These are phyloP conservation scores for Ochropleura plecta DNA, from an alignment of 2,888 invertebrate genomes.

Conservation along the genomic window DNA sequence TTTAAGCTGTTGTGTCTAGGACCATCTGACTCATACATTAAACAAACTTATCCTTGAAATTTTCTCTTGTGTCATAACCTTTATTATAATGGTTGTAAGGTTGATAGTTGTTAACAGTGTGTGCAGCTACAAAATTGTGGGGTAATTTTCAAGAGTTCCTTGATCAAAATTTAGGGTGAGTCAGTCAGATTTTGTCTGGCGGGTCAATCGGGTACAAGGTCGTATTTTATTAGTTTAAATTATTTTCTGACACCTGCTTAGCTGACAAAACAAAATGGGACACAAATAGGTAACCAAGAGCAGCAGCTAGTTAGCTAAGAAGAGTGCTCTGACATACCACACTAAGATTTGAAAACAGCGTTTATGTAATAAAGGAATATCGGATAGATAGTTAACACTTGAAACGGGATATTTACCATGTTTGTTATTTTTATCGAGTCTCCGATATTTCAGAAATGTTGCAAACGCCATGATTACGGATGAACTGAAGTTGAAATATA, in stretches of 20 bases:
- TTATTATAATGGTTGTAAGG: slow-evolving; percentile 28
- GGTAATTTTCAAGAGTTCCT: slow-evolving; percentile 51
- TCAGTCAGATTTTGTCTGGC: slow-evolving; percentile 63
- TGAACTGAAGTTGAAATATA: too few relatives aligned
- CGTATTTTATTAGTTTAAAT: slow-evolving; percentile 35
- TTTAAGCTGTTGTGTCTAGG: slow-evolving; percentile 70
- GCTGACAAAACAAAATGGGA: background rate
- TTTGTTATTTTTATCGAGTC: too few relatives aligned
- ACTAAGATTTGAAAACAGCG: too few relatives aligned
- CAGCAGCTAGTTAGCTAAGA: background rate
- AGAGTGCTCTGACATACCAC: too few relatives aligned
- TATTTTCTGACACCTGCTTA: slow-evolving; percentile 35
- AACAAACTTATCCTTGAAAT: slow-evolving; percentile 12
- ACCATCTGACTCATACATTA: slow-evolving; percentile 52
- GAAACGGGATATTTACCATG: too few relatives aligned
- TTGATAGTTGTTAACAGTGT: slow-evolving; percentile 18
- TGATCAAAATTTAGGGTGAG: slow-evolving; percentile 57
- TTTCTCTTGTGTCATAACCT: background rate
- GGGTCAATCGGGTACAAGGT: slow-evolving; percentile 59
- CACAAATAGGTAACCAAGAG: background rate
- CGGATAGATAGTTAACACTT: too few relatives aligned
- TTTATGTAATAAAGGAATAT: too few relatives aligned
- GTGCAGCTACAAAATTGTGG: slow-evolving; percentile 5
- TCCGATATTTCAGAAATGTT: too few relatives aligned
- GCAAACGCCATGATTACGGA: too few relatives aligned